Conservation (phyloP, 2,797 vertebrate species). For the Garrulus glandarius region DNA sequence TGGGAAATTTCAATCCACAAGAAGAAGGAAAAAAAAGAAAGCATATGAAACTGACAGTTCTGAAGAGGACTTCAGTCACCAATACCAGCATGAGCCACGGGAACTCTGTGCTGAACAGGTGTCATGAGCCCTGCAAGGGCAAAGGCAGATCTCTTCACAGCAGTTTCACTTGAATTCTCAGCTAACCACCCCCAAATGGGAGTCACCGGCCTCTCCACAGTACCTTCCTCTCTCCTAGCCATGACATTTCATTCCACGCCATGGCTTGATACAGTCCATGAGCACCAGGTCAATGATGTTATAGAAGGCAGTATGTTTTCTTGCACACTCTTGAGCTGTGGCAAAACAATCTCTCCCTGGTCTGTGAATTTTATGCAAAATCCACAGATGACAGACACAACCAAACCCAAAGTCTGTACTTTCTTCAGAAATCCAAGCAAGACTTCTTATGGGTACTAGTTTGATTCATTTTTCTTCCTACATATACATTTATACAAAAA, state of each 20-base stretch:
- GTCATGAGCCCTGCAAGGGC: accelerated
- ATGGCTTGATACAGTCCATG: accelerated
- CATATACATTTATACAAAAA: not conserved
- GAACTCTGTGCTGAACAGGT: not conserved
- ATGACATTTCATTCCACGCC: not conserved
- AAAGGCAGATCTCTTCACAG: not conserved
- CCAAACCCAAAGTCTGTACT: not conserved
- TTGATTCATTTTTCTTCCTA: not conserved
- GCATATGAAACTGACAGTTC: not conserved
- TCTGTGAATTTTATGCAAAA: not conserved
- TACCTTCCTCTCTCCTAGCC: not conserved
- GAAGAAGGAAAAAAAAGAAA: not conserved
- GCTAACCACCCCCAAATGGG: not conserved
- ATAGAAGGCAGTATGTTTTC: not conserved
- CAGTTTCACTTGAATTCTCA: not conserved
- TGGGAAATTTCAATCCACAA: not conserved
- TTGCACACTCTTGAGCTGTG: not conserved
- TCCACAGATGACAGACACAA: not conserved
- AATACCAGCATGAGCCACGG: accelerated
- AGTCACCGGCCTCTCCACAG: not conserved
- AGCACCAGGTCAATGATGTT: not conserved
- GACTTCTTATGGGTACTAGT: not conserved
- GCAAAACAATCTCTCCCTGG: not conserved
- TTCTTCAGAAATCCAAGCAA: not conserved
- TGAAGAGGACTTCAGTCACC: not conserved